Evolutionary conservation across 2,113 vertebrate species (phyloP), one percentile per base, ranked within the genome.

Genomic region (Sander lucioperca): DNA sequence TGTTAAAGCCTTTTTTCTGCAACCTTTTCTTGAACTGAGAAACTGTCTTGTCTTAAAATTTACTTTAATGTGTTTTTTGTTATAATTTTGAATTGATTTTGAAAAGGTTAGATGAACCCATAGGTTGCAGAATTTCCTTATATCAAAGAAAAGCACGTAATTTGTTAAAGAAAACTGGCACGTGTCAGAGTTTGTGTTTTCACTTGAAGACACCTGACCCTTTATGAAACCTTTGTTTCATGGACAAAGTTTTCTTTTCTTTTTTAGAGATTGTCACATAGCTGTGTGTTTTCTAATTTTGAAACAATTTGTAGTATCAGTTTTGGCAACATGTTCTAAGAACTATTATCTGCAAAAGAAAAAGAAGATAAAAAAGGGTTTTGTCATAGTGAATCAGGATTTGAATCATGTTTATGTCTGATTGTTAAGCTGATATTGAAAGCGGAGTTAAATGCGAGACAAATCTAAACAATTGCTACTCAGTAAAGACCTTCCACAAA

Each of bases 401-500:
- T 65, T 18, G 3, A 65, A 51, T 45, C 12, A 45, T 19, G 15
- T 70, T 10, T 23, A 19, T 45, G 8, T 62, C 51, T 75, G 14
- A 67, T 62, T 43, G 8, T 13, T n/a, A 53, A 6, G n/a, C 2
- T 58, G 21, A 8, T 30, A 21, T 5, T 62, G 13, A 69, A 63
- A 25, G n/a, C 39, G 15, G 53, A 86, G 71, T 83, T 70, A 62
- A 61, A 56, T 39, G 5, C 51, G 62, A 74, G 47, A 23, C 58
- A 84, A 64, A 76, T 81, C 43, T 36, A 18, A 88, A 78, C 63
- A 84, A 78, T 56, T 78, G 67, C 12, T 74, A 16, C 23, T 45
- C 33, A 84, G 75, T 84, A 87, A 91, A 91, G 66, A 89, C 53
- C 74, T 58, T 64, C 16, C 79, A 89, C 58, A 56, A 61, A 83